phyloP scores from a whole-genome alignment of 2,888 invertebrate genomes.

The Drosophila fungiperda region DNA sequence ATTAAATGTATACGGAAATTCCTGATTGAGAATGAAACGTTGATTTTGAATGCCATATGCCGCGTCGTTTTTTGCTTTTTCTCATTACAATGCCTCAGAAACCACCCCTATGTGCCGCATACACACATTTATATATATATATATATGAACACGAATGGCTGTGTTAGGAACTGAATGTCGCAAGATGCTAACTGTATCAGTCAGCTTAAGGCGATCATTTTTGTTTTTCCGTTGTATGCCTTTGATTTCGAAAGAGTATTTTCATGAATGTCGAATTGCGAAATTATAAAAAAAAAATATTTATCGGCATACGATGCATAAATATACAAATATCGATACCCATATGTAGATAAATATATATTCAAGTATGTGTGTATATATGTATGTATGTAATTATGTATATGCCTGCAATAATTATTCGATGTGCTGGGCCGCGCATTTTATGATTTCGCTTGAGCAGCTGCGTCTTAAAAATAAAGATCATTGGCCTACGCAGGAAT shows the following conservation, averaged over 20 bases:
- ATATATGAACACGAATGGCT: background rate
- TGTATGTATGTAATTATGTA: background rate
- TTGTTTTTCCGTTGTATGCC: background rate
- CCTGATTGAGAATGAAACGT: slow-evolving; percentile 59
- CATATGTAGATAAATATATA: background rate
- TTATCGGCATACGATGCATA: background rate
- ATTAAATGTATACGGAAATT: slow-evolving; percentile 48
- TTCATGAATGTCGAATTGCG: background rate
- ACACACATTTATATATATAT: background rate
- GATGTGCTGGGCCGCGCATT: slow-evolving; percentile 54
- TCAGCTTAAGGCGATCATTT: slow-evolving; percentile 25
- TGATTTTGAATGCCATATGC: slow-evolving; percentile 65
- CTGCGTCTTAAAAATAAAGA: slow-evolving; percentile 59
- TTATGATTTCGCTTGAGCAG: slow-evolving; percentile 59
- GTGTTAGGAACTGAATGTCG: slow-evolving; percentile 26
- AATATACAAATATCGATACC: slow-evolving; percentile 4
- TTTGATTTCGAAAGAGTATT: slow-evolving; percentile 3
- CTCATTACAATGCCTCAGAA: slow-evolving; percentile 40
- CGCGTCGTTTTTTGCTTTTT: slow-evolving; percentile 46
- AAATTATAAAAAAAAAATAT: background rate
- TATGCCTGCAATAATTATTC: slow-evolving; percentile 49
- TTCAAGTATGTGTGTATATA: background rate
- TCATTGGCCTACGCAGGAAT: slow-evolving; percentile 72
- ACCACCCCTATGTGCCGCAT: slow-evolving; percentile 54
- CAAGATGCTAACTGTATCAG: slow-evolving; percentile 34